Conservation (phyloP, 2,113 vertebrate species). For the Myrmophylax atrothorax region DNA sequence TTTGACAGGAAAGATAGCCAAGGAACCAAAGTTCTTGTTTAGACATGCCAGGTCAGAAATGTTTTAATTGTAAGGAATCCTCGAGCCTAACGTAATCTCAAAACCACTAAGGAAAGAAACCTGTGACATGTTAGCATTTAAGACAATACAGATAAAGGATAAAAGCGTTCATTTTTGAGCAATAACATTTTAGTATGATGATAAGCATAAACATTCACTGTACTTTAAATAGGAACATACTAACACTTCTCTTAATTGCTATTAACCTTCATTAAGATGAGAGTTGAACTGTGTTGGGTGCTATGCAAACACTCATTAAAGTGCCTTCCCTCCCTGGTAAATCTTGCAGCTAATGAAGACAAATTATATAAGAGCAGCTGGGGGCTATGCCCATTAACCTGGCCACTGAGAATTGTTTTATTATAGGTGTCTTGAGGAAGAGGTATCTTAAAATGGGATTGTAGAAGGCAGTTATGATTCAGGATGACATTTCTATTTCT, state of each 20-base stretch:
- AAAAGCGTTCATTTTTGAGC: background rate
- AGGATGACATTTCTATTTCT: background rate
- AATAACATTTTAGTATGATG: background rate
- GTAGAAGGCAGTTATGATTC: background rate
- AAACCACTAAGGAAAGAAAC: background rate
- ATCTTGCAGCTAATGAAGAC: background rate
- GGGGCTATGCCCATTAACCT: background rate
- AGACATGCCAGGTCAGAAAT: background rate
- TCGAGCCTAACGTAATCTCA: background rate
- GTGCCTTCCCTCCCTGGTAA: background rate
- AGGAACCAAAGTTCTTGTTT: background rate
- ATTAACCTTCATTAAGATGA: conserved; percentile 1
- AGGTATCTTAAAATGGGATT: background rate
- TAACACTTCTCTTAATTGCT: background rate
- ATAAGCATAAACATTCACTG: background rate
- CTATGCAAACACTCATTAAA: background rate
- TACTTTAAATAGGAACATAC: background rate
- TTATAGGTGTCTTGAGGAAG: background rate
- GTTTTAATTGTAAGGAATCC: background rate
- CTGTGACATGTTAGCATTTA: background rate
- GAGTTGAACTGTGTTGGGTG: background rate
- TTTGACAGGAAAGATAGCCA: background rate
- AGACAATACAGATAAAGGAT: background rate
- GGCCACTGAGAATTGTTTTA: background rate
- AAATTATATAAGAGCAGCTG: background rate